phyloP scores from a whole-genome alignment of 2,888 invertebrate genomes.

The Formica aserva region DNA sequence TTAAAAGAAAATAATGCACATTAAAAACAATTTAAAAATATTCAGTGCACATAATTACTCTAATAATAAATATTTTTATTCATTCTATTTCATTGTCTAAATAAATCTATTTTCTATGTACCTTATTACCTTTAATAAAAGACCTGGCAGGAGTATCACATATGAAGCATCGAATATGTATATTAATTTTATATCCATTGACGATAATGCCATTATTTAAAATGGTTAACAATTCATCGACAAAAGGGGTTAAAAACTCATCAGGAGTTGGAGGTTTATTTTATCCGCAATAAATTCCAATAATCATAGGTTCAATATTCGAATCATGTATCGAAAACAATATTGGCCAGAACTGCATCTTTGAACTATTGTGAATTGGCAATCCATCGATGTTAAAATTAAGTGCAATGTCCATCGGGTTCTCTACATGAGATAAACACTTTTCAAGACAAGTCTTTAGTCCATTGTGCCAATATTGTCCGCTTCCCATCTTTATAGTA shows the following conservation, averaged over 20 bases:
- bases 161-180: slow-evolving; percentile 33
- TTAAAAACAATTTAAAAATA: too few relatives aligned
- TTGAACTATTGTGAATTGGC: slow-evolving; percentile 25
- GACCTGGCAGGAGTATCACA: slow-evolving; percentile 23
- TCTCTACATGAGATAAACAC: background rate
- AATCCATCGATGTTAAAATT: slow-evolving; percentile 32
- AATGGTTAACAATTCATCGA: slow-evolving; percentile 26
- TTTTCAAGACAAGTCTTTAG: slow-evolving; percentile 13
- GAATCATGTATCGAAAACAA: slow-evolving; percentile 23
- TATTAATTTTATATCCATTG: slow-evolving; percentile 21
- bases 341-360: slow-evolving; percentile 26
- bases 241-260: slow-evolving; percentile 19
- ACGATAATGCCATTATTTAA: slow-evolving; percentile 34
- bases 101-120: background rate
- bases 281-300: slow-evolving; percentile 38
- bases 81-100: slow-evolving; percentile 1
- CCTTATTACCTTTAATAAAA: slow-evolving; percentile 32
- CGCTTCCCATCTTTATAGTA: slow-evolving; percentile 8
- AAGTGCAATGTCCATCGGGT: slow-evolving; percentile 4
- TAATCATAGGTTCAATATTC: slow-evolving; percentile 29
- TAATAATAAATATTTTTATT: slow-evolving; percentile 24
- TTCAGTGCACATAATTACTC: too few relatives aligned
- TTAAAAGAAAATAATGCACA: too few relatives aligned
- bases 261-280: slow-evolving; percentile 9
- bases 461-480: slow-evolving; percentile 16